phyloP scores from a whole-genome alignment of 2,888 invertebrate species.

The Sisyra terminalis region DNA sequence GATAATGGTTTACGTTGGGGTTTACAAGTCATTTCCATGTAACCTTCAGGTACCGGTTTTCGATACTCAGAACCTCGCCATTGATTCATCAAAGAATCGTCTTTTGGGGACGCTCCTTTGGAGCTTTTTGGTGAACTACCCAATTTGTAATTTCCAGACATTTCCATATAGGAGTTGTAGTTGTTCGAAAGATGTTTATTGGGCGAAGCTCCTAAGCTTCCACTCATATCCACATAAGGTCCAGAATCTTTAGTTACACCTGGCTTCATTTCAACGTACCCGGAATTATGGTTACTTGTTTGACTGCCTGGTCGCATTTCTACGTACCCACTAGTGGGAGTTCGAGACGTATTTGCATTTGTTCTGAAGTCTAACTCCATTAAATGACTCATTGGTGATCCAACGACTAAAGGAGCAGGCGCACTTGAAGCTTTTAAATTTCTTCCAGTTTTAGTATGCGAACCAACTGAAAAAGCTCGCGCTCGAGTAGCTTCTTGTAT shows the following conservation, averaged over 20 bases:
- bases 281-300: conserved; percentile 14
- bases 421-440: conserved; percentile 48
- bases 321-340: conserved; percentile 20
- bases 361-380: conserved; percentile 65
- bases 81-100: conserved; percentile 25
- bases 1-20: conserved; percentile 16
- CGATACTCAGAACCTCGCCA: conserved; percentile 15
- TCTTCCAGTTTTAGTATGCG: conserved; percentile 36
- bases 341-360: not conserved
- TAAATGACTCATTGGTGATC: conserved; percentile 49
- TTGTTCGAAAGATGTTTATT: conserved; percentile 13
- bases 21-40: conserved; percentile 45
- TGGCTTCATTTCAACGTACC: conserved; percentile 17
- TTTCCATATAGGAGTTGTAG: conserved; percentile 20
- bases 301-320: conserved; percentile 26
- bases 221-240: conserved; percentile 33
- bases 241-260: conserved; percentile 25
- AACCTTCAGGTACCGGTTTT: conserved; percentile 37
- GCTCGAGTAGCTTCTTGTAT: conserved; percentile 36
- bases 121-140: conserved; percentile 9
- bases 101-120: conserved; percentile 19
- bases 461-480: conserved; percentile 65
- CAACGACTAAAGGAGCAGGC: conserved; percentile 49
- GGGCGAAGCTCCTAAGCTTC: conserved; percentile 21
- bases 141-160: conserved; percentile 25